These are phyloP conservation scores for Pimpla rufipes DNA, from an alignment of 2,888 invertebrate species.

Conservation along the genomic window DNA sequence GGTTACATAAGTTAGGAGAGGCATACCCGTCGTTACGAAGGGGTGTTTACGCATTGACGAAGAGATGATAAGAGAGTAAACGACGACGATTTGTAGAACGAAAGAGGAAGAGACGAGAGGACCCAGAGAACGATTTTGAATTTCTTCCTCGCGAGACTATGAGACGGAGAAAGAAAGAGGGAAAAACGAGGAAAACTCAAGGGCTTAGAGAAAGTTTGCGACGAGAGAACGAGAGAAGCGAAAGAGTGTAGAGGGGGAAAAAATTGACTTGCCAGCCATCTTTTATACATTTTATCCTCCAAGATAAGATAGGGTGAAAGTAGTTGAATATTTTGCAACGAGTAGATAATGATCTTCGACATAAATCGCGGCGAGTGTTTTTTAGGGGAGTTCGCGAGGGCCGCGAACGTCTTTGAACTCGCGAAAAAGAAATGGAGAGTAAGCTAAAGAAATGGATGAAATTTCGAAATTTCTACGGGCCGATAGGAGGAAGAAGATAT, in stretches of 20 bases:
- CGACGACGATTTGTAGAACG: constrained; percentile 22
- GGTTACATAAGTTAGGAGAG: constrained; percentile 83
- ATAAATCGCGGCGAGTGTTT: constrained; percentile 64
- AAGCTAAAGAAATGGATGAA: background rate
- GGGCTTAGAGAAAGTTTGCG: constrained; percentile 44
- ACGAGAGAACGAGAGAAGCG: constrained; percentile 42
- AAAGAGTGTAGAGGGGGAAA: constrained; percentile 51
- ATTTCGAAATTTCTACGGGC: constrained; percentile 1
- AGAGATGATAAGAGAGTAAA: constrained; percentile 59
- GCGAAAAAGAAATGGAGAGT: constrained; percentile 26
- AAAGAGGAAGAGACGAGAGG: constrained; percentile 72
- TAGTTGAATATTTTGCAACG: constrained; percentile 85
- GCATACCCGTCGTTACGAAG: constrained; percentile 80
- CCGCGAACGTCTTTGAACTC: constrained; percentile 63
- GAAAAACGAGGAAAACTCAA: constrained; percentile 28
- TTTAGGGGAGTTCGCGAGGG: constrained; percentile 65
- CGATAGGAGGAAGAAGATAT: background rate
- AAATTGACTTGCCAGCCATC: constrained; percentile 85
- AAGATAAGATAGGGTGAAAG: constrained; percentile 82
- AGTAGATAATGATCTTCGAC: constrained; percentile 80
- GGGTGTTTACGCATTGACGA: constrained; percentile 72
- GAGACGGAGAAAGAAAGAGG: constrained; percentile 20
- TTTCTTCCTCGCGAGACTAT: constrained; percentile 81
- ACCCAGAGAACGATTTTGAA: constrained; percentile 56
- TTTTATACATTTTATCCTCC: constrained; percentile 85